Base-by-base conservation (phyloP, 2,113 vertebrate genomes). In the Ibidorhyncha struthersii region DNA sequence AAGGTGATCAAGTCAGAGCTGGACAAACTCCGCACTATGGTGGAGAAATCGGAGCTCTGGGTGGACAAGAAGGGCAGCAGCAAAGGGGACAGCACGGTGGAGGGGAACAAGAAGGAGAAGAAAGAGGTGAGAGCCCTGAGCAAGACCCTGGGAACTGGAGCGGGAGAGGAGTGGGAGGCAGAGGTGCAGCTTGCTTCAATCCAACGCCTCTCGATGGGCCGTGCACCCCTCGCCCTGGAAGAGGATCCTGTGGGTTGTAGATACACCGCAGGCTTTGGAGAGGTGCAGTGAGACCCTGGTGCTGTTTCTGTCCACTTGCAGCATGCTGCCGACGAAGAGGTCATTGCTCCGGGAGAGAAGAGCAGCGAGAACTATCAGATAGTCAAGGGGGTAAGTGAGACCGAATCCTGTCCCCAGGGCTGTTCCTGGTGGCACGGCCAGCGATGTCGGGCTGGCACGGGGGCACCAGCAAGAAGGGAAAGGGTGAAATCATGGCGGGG, bases 11-110 rank as follows among this genome's bases (percentile, higher is more conserved):
- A 99, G 55, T 98, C 98, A 0, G 99, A 99, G 95, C 98, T 99
- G 96, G 99, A 99, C 95, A 99, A 98, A 2, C 99, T 99, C n/a
- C 98, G 99, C 62, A 99, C 98, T 0, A 99, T 99, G 99, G 99
- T 99, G 95, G 99, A 99, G 97, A 99, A 99, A 83, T 99, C 99
- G 0, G 99, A 99, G 92, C 98, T 99, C 53, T 99, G 99, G 99
- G 99, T 99, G 96, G 99, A 99, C 96, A 99, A 99, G 98, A 99
- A 99, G 87, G 98, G 98, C 91, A 98, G 95, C 53, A 82, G 96
- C 41, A 99, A 99, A 90, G 97, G 97, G 23, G 98, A 98, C 65
- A 98, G 96, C 32, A 94, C 98, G 10, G 98, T 98, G 88, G 98
- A 98, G 0, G 98, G 97, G 3, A 94, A 98, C 47, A 97, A 98